Base-by-base conservation (phyloP, 2,113 vertebrate species). In the Tragelaphus scriptus region DNA sequence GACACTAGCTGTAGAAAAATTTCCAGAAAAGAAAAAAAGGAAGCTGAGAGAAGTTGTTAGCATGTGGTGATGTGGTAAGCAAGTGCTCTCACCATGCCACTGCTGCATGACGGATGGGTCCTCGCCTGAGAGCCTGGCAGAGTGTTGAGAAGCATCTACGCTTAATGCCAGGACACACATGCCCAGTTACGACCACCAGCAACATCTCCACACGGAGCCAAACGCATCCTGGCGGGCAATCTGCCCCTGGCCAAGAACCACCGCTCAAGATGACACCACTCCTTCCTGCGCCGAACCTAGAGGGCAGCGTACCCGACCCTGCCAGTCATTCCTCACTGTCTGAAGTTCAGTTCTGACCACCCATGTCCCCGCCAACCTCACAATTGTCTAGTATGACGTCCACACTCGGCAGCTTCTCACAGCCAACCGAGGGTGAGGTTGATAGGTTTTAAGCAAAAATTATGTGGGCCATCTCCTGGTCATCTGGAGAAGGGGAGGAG, bases 361-460 rank as follows among this genome's bases (percentile, higher is more conserved):
- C 85, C 56, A 68, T 25, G 19, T 28, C 86, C 95, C 14, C 4
- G 10, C 47, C 86, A 30, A 80, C 19, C 25, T 40, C 10, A 28
- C 40, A 25, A 0, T 1, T 16, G 32, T 56, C 88, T 77, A 36
- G 32, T 58, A n/a, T 36, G 65, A 68, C 49, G 63, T 65, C 6
- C n/a, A 47, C 16, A 28, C 21, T 95, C 53, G 5, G 12, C 32
- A 65, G 75, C 12, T 10, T 80, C 32, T 61, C 36, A 14, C 6
- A 63, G 36, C 32, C 47, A 88, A 71, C 30, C 14, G 10, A 63
- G 63, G 23, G 65, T 36, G 36, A 80, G 12, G 15, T 65, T 82
- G 55, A 81, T 10, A 96, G 2, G 49, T 86, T 77, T 77, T 56
- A 92, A 92, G 49, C 36, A 17, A 87, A 96, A 91, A 92, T 77